A percentile compares a stretch with the other conserved stretches of the same genome.
These are phyloP conservation scores for Intellagama lesueurii DNA, from an alignment of 2,797 vertebrate genomes.

Conservation along the genomic window DNA sequence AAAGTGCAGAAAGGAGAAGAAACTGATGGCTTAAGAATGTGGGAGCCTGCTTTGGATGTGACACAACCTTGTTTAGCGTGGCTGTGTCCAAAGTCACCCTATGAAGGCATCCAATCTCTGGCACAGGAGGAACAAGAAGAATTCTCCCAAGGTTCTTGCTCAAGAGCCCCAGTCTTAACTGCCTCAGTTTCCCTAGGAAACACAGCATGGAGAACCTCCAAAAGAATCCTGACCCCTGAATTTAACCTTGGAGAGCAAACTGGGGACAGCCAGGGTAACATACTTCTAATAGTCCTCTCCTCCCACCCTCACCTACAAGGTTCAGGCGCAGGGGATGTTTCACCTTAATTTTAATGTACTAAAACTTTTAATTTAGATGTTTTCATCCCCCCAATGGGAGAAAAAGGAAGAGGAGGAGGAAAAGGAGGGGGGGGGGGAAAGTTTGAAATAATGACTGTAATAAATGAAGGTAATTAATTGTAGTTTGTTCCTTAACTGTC, in stretches of 20 bases:
- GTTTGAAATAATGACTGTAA: constrained; percentile 89
- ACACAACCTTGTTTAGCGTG: too few relatives aligned
- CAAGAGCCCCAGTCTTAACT: neutral
- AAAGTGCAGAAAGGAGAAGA: too few relatives aligned
- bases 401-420: constrained; percentile 45
- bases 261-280: too few relatives aligned
- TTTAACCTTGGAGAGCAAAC: neutral
- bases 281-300: neutral
- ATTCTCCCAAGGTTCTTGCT: neutral
- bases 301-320: neutral
- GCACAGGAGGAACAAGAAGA: too few relatives aligned
- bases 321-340: constrained; percentile 56
- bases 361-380: constrained; percentile 89
- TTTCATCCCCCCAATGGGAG: constrained; percentile 81
- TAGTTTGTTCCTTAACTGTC: constrained; percentile 91
- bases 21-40: too few relatives aligned
- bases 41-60: too few relatives aligned
- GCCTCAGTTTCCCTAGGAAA: neutral
- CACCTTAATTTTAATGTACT: constrained; percentile 78
- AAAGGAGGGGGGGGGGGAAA: constrained; percentile 71
- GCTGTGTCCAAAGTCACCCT: too few relatives aligned
- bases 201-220: neutral
- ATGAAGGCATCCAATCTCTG: too few relatives aligned
- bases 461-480: constrained; percentile 92
- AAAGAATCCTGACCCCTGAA: neutral